Evolutionary conservation across 2,113 vertebrate species (phyloP).

Genomic region (Glareola pratincola): DNA sequence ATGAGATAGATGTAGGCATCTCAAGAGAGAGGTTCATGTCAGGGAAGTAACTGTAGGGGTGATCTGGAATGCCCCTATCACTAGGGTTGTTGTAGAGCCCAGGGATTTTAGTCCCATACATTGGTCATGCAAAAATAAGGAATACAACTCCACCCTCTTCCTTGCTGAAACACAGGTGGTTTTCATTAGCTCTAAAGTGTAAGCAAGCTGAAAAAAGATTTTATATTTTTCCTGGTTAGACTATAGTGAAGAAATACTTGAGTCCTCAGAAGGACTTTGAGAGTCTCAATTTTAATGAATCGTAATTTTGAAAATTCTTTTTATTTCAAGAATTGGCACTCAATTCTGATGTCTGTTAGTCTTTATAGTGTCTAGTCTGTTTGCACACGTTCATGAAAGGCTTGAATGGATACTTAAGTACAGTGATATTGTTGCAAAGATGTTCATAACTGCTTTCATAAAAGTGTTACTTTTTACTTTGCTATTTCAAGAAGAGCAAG

Average conservation of each 20-base stretch:
- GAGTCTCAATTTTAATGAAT: neutral
- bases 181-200: neutral
- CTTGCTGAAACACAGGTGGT: neutral
- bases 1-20: no score
- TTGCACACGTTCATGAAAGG: neutral
- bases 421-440: neutral
- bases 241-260: neutral
- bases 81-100: fast-evolving
- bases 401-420: neutral
- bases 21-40: neutral
- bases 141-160: neutral
- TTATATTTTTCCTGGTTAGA: neutral
- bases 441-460: neutral
- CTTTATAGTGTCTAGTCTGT: neutral
- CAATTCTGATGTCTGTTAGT: neutral
- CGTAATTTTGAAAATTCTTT: neutral
- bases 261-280: neutral
- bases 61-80: neutral
- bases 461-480: neutral
- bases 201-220: neutral
- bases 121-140: neutral
- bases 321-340: neutral
- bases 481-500: neutral
- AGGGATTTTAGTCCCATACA: neutral
- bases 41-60: neutral